Conservation (phyloP, 2,113 vertebrate genomes). For the Bos taurus region ARS-UCD2.0 NC_037357.1:14827001-14827500, state of each 20-base stretch:
- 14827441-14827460: not conserved
- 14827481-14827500: not conserved
- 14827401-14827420: not conserved
- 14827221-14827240: not conserved
- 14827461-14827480: not conserved
- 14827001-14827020: no score
- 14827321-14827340: not conserved
- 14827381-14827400: not conserved
- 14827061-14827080: no score
- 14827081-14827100: no score
- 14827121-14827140: no score
- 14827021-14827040: no score
- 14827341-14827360: not conserved
- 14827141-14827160: no score
- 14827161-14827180: not conserved
- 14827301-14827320: slow-evolving; percentile 26
- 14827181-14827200: not conserved
- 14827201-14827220: not conserved
- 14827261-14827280: not conserved
- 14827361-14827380: not conserved
- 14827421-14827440: slow-evolving; percentile 21
- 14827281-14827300: not conserved
- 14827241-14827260: not conserved
- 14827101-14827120: no score
- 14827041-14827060: no score